Base-by-base conservation (phyloP, 2,888 invertebrate genomes). In the Lepidocyrtinus sp. region DNA sequence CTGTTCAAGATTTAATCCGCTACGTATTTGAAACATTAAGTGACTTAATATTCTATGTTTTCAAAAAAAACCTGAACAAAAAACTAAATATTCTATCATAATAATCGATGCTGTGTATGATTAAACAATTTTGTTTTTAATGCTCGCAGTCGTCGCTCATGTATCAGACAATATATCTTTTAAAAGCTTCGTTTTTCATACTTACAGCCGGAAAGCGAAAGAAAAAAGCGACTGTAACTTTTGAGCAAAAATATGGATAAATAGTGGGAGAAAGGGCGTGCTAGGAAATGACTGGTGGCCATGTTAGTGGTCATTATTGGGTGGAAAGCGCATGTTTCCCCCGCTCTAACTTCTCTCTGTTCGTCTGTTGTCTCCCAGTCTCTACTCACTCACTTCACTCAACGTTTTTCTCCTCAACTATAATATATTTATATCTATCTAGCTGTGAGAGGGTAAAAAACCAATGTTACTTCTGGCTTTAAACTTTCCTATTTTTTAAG, bases 291-390 rank as follows among this genome's bases (percentile, higher is more conserved):
- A 86, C 86, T 86, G 86, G 86, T 86, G 86, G 86, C 86, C 86
- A 86, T 86, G 86, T 86, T 86, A 86, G 86, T 86, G 86, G 86
- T 86, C 86, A 86, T 86, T 85, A 85, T 84, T 85, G 84, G 85
- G 81, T 82, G 83, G 82, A 85, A 85, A 86, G 86, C 86, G 86
- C 86, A 86, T 85, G 85, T 85, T 84, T 84, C 81, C 78, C n/a
- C 84, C 75, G 75, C 81, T 75, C 84, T 76, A 72, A 74, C 80
- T 82, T 83, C 75, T 75, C 68, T 24, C 69, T 62, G 62, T 25
- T 25, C 50, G 50, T 50, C 50, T 50, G 50, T 50, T 50, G 50
- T 50, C 50, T 50, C 50, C 50, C 50, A 50, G 50, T 50, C 50
- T 50, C 50, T 24, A 21, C 25, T 19, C 19, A 25, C 65, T 26